Evolutionary conservation across 2,797 vertebrate genomes (phyloP), one percentile per base, ranked within the genome.

Genomic region (Eulemur coronatus): DNA sequence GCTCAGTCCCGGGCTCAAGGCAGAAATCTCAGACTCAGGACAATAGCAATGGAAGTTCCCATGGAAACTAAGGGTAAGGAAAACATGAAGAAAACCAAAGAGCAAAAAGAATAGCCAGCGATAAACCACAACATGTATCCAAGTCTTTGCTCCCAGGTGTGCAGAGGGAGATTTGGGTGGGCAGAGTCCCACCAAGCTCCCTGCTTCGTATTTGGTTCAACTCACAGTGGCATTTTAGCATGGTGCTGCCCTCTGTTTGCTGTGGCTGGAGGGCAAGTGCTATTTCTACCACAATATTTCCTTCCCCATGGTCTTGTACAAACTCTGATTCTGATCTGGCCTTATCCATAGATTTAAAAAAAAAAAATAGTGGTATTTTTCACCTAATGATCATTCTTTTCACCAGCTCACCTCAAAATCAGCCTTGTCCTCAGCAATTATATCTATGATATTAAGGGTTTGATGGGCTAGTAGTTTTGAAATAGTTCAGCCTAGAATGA

Each of bases 21-120:
- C n/a, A 78, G 89, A 52, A 75, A 90, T 35, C 61, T 78, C 73
- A 28, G 69, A 79, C 67, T 73, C 38, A 24, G 33, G 82, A 57
- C 65, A 65, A 46, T 5, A 72, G 84, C 48, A 1, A 3, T 1
- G 12, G 48, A 38, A 13, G 93, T 97, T 96, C 96, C 97, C 95
- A 91, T 94, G 94, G 97, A 95, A 94, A 96, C 92, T 78, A 28
- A 5, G 8, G 14, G 55, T 7, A 41, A 70, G 50, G 22, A 22
- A 33, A 55, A 33, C 50, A 3, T 0, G 30, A 28, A 41, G 55
- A 18, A 67, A 30, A 72, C 26, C 1, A 0, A n/a, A 48, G 69
- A 38, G 20, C 33, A 22, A 17, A 3, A 9, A n/a, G 41, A 5
- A 35, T 4, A 26, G 35, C 28, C 0, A 15, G 46, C 76, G 28